Evolutionary conservation across 1,140 invertebrate genomes (phyloP).

Genomic region (Lepidurus arcticus): DNA sequence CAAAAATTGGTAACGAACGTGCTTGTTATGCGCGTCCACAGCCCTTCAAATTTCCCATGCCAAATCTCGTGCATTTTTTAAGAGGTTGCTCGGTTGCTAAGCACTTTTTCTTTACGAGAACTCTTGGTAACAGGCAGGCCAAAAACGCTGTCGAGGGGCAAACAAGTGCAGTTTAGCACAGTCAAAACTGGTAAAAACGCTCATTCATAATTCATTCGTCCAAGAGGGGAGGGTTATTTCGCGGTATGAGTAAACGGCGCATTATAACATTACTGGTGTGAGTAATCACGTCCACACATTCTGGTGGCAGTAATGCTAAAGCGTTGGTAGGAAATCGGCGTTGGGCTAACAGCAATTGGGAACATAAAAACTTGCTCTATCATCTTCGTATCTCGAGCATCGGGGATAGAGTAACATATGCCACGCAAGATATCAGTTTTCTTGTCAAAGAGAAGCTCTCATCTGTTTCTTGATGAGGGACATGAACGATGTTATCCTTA

Average conservation of each 20-base stretch:
- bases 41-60: neutral
- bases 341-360: neutral
- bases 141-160: neutral
- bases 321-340: neutral
- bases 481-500: conserved; percentile 18
- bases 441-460: conserved; percentile 18
- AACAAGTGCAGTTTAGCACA: neutral
- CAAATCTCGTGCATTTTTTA: neutral
- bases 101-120: neutral
- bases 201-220: conserved; percentile 16
- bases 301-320: neutral
- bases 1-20: neutral
- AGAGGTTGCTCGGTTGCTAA: neutral
- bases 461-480: conserved; percentile 19
- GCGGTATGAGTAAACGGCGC: neutral
- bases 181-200: neutral
- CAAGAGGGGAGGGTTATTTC: neutral
- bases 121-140: neutral
- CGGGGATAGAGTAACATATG: conserved; percentile 14
- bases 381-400: neutral
- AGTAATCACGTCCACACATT: neutral
- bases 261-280: neutral
- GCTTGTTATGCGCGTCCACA: neutral
- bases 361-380: neutral
- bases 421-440: conserved; percentile 21